Percentiles rank a stretch among this genome's conserved stretches.
These are phyloP conservation scores for Penaeus japonicus DNA, from an alignment of 1,140 invertebrate genomes.

Conservation along the genomic window DNA sequence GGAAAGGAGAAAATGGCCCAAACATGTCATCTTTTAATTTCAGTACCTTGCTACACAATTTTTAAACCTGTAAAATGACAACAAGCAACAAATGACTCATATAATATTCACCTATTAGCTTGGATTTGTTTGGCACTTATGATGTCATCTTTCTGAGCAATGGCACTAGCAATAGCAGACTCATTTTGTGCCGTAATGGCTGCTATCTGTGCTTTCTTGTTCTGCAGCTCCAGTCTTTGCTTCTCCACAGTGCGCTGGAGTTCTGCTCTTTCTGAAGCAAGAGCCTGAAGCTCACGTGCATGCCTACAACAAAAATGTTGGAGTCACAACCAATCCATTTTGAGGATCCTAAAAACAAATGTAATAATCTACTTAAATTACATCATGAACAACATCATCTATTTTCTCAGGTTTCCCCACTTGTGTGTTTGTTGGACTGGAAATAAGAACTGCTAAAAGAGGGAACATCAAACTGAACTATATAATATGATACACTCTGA, in stretches of 20 bases:
- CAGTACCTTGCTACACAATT: too few relatives aligned
- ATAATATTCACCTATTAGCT: constrained; percentile 45
- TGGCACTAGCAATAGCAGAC: constrained; percentile 21
- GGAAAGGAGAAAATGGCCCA: neutral
- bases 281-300: constrained; percentile 39
- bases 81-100: neutral
- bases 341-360: neutral
- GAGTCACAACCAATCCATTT: neutral
- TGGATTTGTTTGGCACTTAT: constrained; percentile 44
- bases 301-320: neutral
- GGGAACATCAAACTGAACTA: neutral
- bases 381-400: neutral
- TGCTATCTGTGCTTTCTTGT: constrained; percentile 47
- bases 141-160: constrained; percentile 41
- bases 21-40: neutral
- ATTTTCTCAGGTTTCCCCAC: too few relatives aligned
- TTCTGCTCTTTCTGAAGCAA: constrained; percentile 42
- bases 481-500: neutral
- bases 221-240: constrained; percentile 38
- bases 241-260: constrained; percentile 46
- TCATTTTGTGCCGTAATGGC: constrained; percentile 30
- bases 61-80: too few relatives aligned
- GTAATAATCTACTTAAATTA: neutral
- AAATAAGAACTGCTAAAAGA: neutral
- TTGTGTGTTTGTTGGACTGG: neutral